These are phyloP conservation scores for Dioctria rufipes DNA, from an alignment of 2,888 invertebrate species.

Conservation along the genomic window DNA sequence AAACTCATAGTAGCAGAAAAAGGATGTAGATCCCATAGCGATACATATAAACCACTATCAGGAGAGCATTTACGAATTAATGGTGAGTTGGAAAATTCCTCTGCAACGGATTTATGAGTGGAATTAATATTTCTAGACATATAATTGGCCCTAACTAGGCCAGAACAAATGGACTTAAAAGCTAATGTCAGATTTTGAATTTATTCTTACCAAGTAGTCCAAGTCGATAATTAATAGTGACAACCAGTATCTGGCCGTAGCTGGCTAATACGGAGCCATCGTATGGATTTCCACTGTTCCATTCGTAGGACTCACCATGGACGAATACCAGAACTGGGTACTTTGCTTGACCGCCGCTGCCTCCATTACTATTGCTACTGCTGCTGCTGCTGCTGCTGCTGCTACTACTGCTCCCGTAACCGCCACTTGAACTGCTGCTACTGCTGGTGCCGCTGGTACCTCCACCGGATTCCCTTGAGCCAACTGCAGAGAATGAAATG, in stretches of 20 bases:
- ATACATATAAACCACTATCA: too few relatives aligned
- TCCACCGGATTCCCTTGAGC: slow-evolving; percentile 68
- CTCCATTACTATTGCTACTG: slow-evolving; percentile 74
- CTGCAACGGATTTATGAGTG: slow-evolving; percentile 30
- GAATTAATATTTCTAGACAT: slow-evolving; percentile 38
- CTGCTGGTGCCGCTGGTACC: slow-evolving; percentile 60
- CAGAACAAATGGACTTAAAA: slow-evolving; percentile 34
- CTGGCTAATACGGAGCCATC: slow-evolving; percentile 96
- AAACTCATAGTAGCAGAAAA: too few relatives aligned
- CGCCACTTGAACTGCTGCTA: slow-evolving; percentile 53
- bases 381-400: slow-evolving; percentile 59
- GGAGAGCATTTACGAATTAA: slow-evolving; percentile 1
- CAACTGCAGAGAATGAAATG: slow-evolving; percentile 65
- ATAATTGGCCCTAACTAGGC: slow-evolving; percentile 33
- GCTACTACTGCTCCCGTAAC: slow-evolving; percentile 60
- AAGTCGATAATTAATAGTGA: slow-evolving; percentile 89
- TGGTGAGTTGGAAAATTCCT: slow-evolving; percentile 1
- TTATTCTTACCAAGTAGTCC: slow-evolving; percentile 81
- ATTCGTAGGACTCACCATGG: slow-evolving; percentile 96
- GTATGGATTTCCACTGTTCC: slow-evolving; percentile 98
- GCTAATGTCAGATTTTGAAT: slow-evolving; percentile 23
- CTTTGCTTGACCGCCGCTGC: slow-evolving; percentile 72
- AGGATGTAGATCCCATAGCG: too few relatives aligned
- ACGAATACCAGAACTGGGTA: slow-evolving; percentile 95
- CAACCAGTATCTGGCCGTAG: slow-evolving; percentile 90